Percentiles rank a stretch among this genome's conserved stretches.
These are phyloP conservation scores for Patella pellucida DNA, from an alignment of 2,888 invertebrate genomes.

Conservation along the genomic window DNA sequence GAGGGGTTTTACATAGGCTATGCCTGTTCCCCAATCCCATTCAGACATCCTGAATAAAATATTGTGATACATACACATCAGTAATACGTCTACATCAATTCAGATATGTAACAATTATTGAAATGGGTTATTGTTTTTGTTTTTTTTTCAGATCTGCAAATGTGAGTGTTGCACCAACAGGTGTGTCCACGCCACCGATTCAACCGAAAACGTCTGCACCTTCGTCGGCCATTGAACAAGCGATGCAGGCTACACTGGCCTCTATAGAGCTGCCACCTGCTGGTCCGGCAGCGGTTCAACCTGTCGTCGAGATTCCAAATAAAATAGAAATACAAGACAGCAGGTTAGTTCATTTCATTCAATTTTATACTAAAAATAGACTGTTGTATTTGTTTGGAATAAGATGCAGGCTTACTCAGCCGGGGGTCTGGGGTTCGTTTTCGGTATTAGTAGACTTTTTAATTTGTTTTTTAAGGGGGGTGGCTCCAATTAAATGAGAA, in stretches of 20 bases:
- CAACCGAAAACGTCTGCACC: constrained; percentile 50
- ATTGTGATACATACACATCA: too few relatives aligned
- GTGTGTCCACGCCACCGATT: constrained; percentile 20
- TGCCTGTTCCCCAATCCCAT: too few relatives aligned
- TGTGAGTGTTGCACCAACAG: constrained; percentile 27
- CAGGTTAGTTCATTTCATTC: constrained; percentile 27
- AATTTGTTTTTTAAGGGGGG: too few relatives aligned
- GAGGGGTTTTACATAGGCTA: too few relatives aligned
- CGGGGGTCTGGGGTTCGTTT: too few relatives aligned
- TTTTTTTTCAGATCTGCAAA: constrained; percentile 13
- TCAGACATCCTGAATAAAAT: too few relatives aligned
- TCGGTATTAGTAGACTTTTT: too few relatives aligned
- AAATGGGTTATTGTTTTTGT: not conserved
- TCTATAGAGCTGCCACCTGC: constrained; percentile 78
- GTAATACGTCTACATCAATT: too few relatives aligned
- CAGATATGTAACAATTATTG: not conserved
- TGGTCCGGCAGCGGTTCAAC: constrained; percentile 31
- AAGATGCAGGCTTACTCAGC: too few relatives aligned
- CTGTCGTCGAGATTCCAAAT: constrained; percentile 28
- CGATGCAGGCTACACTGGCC: constrained; percentile 94
- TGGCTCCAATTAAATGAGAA: too few relatives aligned
- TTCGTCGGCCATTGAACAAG: constrained; percentile 80
- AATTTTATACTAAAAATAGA: too few relatives aligned
- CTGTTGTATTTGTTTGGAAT: too few relatives aligned
- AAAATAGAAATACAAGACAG: constrained; percentile 38